Base-by-base conservation (phyloP, 2,797 vertebrate species). In the Crenuchus spilurus region DNA sequence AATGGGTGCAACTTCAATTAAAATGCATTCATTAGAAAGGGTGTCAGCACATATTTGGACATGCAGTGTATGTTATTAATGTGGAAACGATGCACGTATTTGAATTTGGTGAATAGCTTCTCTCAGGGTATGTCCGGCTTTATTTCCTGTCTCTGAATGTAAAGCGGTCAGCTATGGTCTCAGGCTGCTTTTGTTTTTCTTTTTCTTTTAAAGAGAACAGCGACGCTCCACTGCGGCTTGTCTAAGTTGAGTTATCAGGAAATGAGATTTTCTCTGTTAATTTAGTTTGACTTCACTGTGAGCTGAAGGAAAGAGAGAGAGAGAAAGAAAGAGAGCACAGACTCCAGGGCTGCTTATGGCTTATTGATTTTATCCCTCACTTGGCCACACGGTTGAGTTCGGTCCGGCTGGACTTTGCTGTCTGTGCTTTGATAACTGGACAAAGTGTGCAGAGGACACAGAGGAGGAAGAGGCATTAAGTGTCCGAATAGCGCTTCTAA, bases 281-380 rank as follows among this genome's bases (percentile, higher is more conserved):
- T 84, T 80, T 73, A 73, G 44, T 74, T 84, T 75, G 68, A 63
- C 66, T 80, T 82, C 44, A 26, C 62, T 69, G 37, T 49, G 33
- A 76, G 63, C 41, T 67, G 75, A 76, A 57, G 69, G 55, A 63
- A 54, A 63, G 18, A 37, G 39, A 28, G 57, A 44, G n/a, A 28
- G 48, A 75, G 57, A 54, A 73, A n/a, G n/a, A n/a, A 41, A 77
- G 44, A 48, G 54, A 78, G 61, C 74, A 74, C 55, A 42, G 30
- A 7, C 65, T 77, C 35, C 69, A 52, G 16, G 37, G 42, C 46
- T 79, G 66, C 68, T 78, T 76, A 70, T 75, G 42, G 63, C 54
- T 65, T 80, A 82, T 82, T 75, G 76, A 82, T 82, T 86, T 86
- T 76, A 57, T 42, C 52, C 70, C 51, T 14, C 31, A 6, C 52